Evolutionary conservation across 2,888 invertebrate species (phyloP), one percentile per base, ranked within the genome.

Genomic region (Amiota mariae): DNA sequence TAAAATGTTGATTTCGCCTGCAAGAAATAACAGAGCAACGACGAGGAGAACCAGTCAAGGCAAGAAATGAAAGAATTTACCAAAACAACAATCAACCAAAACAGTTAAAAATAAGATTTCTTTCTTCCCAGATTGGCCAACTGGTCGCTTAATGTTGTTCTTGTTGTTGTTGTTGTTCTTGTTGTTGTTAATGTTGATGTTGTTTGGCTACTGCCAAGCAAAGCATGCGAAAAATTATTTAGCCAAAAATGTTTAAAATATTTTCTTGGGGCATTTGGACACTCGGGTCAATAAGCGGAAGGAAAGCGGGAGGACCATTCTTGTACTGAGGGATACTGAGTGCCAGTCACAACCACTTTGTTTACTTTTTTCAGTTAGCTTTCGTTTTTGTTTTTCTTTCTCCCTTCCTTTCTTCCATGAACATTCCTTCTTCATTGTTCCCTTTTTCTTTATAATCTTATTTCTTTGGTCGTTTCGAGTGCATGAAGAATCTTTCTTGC

Each of bases 151-250:
- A 8, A 8, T 4, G 71, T 57, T 59, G 74, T 51, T 68, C 71
- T 64, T 24, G 72, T 72, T 64, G 76, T 46, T 36, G 70, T 56
- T 36, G 24, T 18, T 24, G 18, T 36, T 12, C 47, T 6, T 64
- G 36, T 47, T 77, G 79, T 56, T 36, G 24, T 18, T 64, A 8
- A 1, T 24, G 18, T 36, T 12, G 64, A 13, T 64, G 36, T 47
- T 77, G 79, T 79, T 82, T 82, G 82, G 80, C 85, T 80, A 76
- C 73, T 76, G 74, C 81, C 36, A 11, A 36, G 36, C 83, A 85
- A 82, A 83, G 86, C 85, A 86, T 82, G 86, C 86, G 86, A 82
- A 82, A 82, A 85, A 79, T 82, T 86, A 82, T 82, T 86, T 85
- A 54, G 54, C 54, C 54, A 54, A 54, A 12, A 54, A n/a, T 54